Base-by-base conservation (phyloP, 2,888 invertebrate genomes). In the Tineola bisselliella region DNA sequence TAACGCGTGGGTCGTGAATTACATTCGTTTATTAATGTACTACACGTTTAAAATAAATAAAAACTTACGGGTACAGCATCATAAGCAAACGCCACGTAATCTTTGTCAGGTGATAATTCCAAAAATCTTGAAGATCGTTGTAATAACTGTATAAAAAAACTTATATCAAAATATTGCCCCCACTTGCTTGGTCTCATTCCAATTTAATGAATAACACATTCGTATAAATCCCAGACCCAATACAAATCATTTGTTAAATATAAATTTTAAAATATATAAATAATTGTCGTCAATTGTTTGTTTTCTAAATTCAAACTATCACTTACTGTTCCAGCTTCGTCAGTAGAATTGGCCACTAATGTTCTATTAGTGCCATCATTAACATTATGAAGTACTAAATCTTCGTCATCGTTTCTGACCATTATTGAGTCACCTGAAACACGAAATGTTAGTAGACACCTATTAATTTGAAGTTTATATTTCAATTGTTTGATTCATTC, bases 41-140 rank as follows among this genome's bases (percentile, higher is more conserved):
- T n/a, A n/a, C n/a, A n/a, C n/a, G n/a, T n/a, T n/a, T n/a, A 67
- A 62, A 64, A 65, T 4, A 4, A 30, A 2, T 25, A 25, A 52
- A 4, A 11, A 71, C 81, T 77, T 68, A 84, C 84, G 67, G 81
- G 79, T 38, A 63, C 63, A 0, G 80, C 77, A 63, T 69, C 73
- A 65, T 76, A 75, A 0, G 84, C 74, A 18, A 86, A 63, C 1
- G 73, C 72, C 0, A 84, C 76, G 43, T 76, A 68, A 17, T 66
- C 68, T 0, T 74, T 68, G 60, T 82, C 79, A 0, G 83, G 66
- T 1, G 83, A 81, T 5, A 83, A 31, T 43, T 70, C 64, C 30
- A 67, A 73, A 12, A 81, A 75, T 61, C 81, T 68, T 1, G 78
- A 73, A 0, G 86, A 78, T 61, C 74, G 77, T 63, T 81, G 81